Evolutionary conservation across 1,140 invertebrate species (phyloP), one percentile per base, ranked within the genome.

Genomic region (Diorhabda sublineata): DNA sequence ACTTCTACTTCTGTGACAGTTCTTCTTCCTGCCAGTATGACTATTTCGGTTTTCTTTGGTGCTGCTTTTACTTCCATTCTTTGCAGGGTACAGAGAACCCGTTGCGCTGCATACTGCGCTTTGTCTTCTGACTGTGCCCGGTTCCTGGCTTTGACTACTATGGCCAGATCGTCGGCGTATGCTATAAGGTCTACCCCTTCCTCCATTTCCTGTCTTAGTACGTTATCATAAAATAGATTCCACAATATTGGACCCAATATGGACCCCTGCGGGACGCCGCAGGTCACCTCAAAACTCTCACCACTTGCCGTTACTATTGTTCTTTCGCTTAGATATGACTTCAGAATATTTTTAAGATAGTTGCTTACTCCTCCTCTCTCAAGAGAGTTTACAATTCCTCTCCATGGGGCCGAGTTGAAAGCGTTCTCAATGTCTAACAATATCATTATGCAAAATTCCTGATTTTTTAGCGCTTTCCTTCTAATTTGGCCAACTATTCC

Each of bases 221-320:
- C 43, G 11, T 58, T 70, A 59, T 79, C 71, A 65, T 79, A 80
- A 57, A 73, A 68, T 0, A 79, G 11, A 63, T 75, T 77, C 77
- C 75, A 82, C 11, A 82, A 68, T 3, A 72, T 73, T 0, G 81
- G 77, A 2, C 78, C 78, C 2, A 81, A 61, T 6, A 80, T 70
- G n/a, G 76, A 80, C 3, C 78, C 79, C 66, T 81, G 79, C 2
- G 80, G 75, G 0, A 80, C 75, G 5, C 78, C 78, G 42, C 67
- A 73, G 8, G 71, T 72, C 61, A 74, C 64, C 9, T 58, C 42
- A 26, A 26, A 26, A 11, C 57, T 26, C 45, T 47, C 26, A 52
- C 44, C 56, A 3, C 66, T 7, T 42, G 4, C 45, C 4, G 64
- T 59, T 44, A 68, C 43, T 2, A 73, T 43, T 11, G 9, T 58